Evolutionary conservation across 2,113 vertebrate species (phyloP), one percentile per base, ranked within the genome.

Genomic region (Papio anubis): DNA sequence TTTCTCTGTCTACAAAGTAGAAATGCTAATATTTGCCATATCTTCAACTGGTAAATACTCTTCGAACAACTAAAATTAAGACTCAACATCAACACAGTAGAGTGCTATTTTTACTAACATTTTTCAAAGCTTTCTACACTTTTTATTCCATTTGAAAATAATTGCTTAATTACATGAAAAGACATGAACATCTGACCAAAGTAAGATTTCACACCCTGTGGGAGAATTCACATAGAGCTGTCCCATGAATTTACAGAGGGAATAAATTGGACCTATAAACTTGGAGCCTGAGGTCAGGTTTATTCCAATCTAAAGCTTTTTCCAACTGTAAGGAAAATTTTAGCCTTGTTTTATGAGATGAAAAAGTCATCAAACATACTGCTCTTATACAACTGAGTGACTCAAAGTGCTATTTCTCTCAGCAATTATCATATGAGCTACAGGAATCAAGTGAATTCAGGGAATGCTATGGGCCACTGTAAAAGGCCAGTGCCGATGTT

Each of bases 121-220:
- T 88, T 89, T 96, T 96, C 97, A 97, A 97, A 96, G 72, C 89
- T 87, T 93, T 91, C 96, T 84, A 95, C 96, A 97, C 88, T 35
- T 40, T 92, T 93, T 97, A 93, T 97, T 97, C 55, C 93, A 90
- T 94, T 96, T 94, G 75, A 97, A 98, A 96, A 94, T 96, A 97
- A 98, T 93, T 93, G 87, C 90, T 97, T 97, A 96, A 97, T 97
- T 97, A 97, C 95, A 93, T 90, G 89, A 97, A 96, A 97, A 97
- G 83, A 55, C 48, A 57, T 48, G 83, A 95, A 76, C 86, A 92
- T 64, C 93, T 97, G 92, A 90, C 38, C 76, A 90, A 96, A 96
- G 76, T 94, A 93, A 93, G 90, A 94, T 93, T 96, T 97, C 27
- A 87, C 32, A 81, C 57, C 89, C 76, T 83, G 61, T 94, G 90